Percentiles rank a stretch among this genome's conserved stretches.
These are phyloP conservation scores for Callaeas wilsoni DNA, from an alignment of 2,113 vertebrate genomes.

Conservation along the genomic window DNA sequence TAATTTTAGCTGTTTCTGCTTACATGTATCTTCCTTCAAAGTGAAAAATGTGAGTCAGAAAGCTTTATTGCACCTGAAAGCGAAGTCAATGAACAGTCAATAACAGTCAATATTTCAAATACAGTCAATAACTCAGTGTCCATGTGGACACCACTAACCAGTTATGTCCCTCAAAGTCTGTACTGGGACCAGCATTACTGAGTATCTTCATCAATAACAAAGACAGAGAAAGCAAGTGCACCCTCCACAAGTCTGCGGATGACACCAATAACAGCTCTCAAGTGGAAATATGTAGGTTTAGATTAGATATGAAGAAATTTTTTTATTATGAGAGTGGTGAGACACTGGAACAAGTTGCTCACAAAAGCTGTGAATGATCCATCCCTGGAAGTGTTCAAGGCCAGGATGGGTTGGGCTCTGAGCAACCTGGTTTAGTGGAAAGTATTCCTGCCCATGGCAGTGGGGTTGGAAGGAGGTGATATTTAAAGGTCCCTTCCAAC, in stretches of 20 bases:
- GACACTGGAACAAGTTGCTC: not conserved
- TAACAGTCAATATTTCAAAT: not conserved
- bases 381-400: not conserved
- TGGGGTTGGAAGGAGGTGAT: not conserved
- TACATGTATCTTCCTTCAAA: not conserved
- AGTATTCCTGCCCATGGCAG: not conserved
- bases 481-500: not conserved
- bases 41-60: not conserved
- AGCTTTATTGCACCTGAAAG: not conserved
- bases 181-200: not conserved
- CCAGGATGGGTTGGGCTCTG: not conserved
- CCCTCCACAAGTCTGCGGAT: not conserved
- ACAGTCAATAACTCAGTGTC: not conserved
- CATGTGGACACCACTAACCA: not conserved
- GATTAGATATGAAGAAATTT: not conserved
- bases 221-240: not conserved
- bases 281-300: not conserved
- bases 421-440: not conserved
- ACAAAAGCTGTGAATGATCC: not conserved
- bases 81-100: not conserved
- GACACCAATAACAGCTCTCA: not conserved
- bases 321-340: not conserved
- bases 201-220: not conserved
- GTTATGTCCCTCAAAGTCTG: not conserved
- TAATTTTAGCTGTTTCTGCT: not conserved